phyloP scores from a whole-genome alignment of 2,797 vertebrate species.

The Morelia viridis region DNA sequence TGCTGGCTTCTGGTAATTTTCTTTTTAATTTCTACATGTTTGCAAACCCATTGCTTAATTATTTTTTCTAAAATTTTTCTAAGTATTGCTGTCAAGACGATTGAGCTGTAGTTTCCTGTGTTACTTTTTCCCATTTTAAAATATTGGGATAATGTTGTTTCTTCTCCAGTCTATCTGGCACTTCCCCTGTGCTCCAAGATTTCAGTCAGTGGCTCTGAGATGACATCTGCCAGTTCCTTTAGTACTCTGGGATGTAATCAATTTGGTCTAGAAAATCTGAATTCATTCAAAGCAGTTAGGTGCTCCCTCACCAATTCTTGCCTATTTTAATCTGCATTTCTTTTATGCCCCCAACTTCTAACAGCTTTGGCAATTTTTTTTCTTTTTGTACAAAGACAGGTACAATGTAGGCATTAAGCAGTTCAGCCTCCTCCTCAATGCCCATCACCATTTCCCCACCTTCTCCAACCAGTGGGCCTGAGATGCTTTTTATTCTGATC shows the following conservation, averaged over 20 bases:
- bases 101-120: too few species aligned
- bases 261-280: neutral
- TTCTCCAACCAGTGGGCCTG: neutral
- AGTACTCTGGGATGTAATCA: neutral
- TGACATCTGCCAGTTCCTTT: neutral
- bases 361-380: neutral
- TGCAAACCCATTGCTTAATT: too few species aligned
- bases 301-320: neutral
- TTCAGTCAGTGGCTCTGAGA: neutral
- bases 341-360: neutral
- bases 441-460: neutral
- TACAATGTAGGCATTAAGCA: neutral
- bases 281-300: neutral
- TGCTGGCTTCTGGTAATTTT: too few species aligned
- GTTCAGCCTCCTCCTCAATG: neutral
- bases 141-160: too few species aligned
- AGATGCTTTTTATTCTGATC: neutral
- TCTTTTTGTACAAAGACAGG: neutral
- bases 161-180: too few species aligned
- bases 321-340: neutral
- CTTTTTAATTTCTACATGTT: too few species aligned
- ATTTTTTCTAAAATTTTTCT: too few species aligned
- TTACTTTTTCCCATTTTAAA: too few species aligned
- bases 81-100: too few species aligned
- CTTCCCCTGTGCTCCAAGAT: too few species aligned